A percentile compares a stretch with the other conserved stretches of the same genome.
These are phyloP conservation scores for Lagenorhynchus albirostris DNA, from an alignment of 2,113 vertebrate species.

Conservation along the genomic window DNA sequence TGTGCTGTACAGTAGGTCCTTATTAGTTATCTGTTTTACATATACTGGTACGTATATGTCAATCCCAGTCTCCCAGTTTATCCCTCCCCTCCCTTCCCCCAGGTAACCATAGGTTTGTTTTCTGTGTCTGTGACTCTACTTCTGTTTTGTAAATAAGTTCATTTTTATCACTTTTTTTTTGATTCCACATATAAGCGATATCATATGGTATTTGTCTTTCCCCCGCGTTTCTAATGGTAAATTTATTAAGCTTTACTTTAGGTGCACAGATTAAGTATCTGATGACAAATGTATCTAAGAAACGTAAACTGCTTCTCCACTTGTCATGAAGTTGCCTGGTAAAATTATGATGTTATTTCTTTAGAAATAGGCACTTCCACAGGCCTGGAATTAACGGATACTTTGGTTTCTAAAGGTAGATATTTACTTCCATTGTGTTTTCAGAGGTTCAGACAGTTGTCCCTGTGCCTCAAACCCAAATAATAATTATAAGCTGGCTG, in stretches of 20 bases:
- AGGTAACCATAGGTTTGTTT: neutral
- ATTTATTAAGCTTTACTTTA: neutral
- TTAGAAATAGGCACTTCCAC: slow-evolving; percentile 1
- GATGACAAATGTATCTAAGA: neutral
- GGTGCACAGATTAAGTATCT: neutral
- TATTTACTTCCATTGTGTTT: slow-evolving; percentile 45
- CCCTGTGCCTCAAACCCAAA: slow-evolving; percentile 36
- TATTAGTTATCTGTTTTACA: neutral
- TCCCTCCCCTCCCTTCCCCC: neutral
- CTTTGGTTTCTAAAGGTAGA: slow-evolving; percentile 52
- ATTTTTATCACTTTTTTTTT: neutral
- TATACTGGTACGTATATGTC: neutral
- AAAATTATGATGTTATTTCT: slow-evolving; percentile 27
- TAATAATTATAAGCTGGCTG: slow-evolving; percentile 54
- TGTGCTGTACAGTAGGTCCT: neutral
- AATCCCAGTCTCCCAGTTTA: neutral
- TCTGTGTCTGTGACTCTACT: neutral
- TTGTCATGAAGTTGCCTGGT: neutral
- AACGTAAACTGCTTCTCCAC: neutral
- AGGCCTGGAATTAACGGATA: slow-evolving; percentile 13
- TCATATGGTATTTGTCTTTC: neutral
- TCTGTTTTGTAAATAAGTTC: neutral
- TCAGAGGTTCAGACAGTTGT: slow-evolving; percentile 47
- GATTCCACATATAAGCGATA: neutral
- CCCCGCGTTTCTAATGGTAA: neutral